These are phyloP conservation scores for Aurelia sp. DNA, from an alignment of 30 jellyfish, hydroid and myxozoan genomes.

Conservation along the genomic window DNA sequence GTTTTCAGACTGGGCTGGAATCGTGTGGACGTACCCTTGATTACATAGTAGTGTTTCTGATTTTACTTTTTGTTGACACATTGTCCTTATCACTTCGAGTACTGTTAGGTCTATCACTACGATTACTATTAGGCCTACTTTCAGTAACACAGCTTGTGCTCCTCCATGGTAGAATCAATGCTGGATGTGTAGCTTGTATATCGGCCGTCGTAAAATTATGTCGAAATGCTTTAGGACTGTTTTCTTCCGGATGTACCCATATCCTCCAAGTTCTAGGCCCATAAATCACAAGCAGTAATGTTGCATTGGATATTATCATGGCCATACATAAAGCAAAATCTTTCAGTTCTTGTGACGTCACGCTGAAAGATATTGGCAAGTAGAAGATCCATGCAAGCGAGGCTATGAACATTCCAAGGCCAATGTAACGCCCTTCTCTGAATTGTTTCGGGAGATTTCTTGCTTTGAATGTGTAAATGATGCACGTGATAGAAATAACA, in stretches of 20 bases:
- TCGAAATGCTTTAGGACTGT: constrained; percentile 32
- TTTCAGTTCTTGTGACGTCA: not conserved
- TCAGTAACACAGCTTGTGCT: too few relatives aligned
- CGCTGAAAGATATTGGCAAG: constrained; percentile 77
- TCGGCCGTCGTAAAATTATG: not conserved
- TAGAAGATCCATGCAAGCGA: constrained; percentile 80
- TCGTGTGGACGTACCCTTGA: too few relatives aligned
- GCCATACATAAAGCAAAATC: constrained; percentile 52
- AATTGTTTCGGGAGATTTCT: constrained; percentile 65
- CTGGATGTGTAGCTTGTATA: too few relatives aligned
- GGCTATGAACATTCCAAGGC: constrained; percentile 75
- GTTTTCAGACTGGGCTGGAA: too few relatives aligned
- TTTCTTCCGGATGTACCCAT: constrained; percentile 55
- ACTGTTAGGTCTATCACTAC: too few relatives aligned
- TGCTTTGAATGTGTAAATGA: constrained; percentile 57
- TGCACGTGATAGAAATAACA: constrained; percentile 54
- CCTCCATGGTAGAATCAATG: too few relatives aligned
- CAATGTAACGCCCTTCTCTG: constrained; percentile 74
- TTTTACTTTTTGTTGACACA: too few relatives aligned
- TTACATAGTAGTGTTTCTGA: too few relatives aligned
- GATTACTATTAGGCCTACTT: too few relatives aligned
- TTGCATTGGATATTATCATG: constrained; percentile 43
- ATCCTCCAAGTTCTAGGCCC: constrained; percentile 71
- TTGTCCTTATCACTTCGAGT: too few relatives aligned
- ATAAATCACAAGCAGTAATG: constrained; percentile 44